phyloP scores from a whole-genome alignment of 2,797 vertebrate genomes.

The Acanthornis magna region DNA sequence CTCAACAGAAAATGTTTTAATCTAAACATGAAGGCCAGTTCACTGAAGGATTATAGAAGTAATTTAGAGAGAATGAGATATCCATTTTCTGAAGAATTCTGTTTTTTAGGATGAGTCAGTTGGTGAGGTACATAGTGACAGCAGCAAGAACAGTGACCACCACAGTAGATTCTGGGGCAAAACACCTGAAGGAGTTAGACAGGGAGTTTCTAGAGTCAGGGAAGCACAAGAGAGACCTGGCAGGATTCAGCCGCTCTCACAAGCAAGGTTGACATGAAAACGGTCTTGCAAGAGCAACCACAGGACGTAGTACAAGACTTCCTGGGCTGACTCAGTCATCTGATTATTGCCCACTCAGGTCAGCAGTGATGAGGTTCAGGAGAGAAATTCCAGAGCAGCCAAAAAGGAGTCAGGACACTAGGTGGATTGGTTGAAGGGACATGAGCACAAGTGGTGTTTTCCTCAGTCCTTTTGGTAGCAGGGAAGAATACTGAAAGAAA shows the following conservation, averaged over 20 bases:
- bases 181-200: neutral
- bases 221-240: neutral
- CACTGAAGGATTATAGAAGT: neutral
- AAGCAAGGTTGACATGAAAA: neutral
- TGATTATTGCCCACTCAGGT: neutral
- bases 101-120: neutral
- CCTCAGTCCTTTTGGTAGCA: neutral
- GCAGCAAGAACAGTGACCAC: neutral
- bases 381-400: neutral
- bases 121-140: neutral
- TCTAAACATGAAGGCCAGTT: neutral
- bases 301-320: too few species aligned
- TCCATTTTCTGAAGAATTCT: neutral
- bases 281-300: rapidly evolving
- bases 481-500: neutral
- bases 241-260: neutral
- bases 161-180: neutral
- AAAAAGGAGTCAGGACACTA: neutral
- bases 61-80: neutral
- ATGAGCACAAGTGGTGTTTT: neutral
- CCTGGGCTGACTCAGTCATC: neutral
- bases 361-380: neutral
- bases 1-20: neutral
- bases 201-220: neutral
- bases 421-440: neutral